Conservation (phyloP, 2,888 invertebrate genomes). For the Pammene fasciana region DNA sequence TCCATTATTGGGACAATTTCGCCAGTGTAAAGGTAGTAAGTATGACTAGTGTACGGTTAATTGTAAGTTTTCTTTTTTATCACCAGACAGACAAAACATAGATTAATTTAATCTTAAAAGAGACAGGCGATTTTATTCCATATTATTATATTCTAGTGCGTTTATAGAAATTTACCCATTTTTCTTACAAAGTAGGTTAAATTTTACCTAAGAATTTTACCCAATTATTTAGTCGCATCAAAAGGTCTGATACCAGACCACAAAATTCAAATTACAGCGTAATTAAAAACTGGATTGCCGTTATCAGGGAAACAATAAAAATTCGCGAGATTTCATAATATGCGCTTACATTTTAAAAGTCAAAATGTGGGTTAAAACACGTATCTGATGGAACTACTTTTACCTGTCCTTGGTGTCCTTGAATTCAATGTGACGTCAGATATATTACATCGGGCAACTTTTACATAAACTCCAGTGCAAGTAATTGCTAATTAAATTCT, state of each 20-base stretch:
- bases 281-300: slow-evolving; percentile 1
- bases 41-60: too few species aligned
- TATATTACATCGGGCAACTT: slow-evolving; percentile 22
- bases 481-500: background rate
- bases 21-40: too few species aligned
- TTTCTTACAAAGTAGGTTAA: too few species aligned
- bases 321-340: slow-evolving; percentile 31
- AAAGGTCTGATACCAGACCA: background rate
- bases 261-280: slow-evolving; percentile 1
- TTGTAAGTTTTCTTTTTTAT: too few species aligned
- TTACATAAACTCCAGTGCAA: slow-evolving; percentile 21
- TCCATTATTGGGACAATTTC: too few species aligned
- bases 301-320: slow-evolving; percentile 16
- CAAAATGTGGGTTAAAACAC: slow-evolving; percentile 39
- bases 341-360: slow-evolving; percentile 9
- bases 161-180: too few species aligned
- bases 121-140: too few species aligned
- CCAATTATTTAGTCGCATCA: too few species aligned
- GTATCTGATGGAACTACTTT: slow-evolving; percentile 37
- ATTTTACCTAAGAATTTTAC: too few species aligned
- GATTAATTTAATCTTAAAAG: too few species aligned
- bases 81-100: too few species aligned
- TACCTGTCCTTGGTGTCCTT: slow-evolving; percentile 42
- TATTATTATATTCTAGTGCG: too few species aligned
- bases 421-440: slow-evolving; percentile 32